These are phyloP conservation scores for Byasa hedistus DNA, from an alignment of 2,888 invertebrate genomes.

Conservation along the genomic window DNA sequence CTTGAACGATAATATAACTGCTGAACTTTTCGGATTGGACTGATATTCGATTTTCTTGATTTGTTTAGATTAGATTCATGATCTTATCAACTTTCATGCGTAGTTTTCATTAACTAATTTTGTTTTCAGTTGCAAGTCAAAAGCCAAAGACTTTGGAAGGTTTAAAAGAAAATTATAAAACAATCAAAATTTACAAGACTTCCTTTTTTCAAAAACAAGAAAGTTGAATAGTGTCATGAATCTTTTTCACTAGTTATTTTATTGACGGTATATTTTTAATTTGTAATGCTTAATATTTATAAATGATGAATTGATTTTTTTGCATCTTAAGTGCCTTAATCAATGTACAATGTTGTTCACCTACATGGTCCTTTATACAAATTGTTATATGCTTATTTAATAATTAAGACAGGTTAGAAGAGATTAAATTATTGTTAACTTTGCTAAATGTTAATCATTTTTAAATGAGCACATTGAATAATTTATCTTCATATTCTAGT, in stretches of 20 bases:
- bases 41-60: slow-evolving; percentile 60
- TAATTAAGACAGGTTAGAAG: slow-evolving; percentile 72
- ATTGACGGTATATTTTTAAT: slow-evolving; percentile 62
- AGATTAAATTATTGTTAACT: slow-evolving; percentile 80
- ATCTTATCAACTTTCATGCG: slow-evolving; percentile 61
- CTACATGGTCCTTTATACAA: slow-evolving; percentile 67
- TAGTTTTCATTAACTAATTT: slow-evolving; percentile 47
- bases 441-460: slow-evolving; percentile 68
- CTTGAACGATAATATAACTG: slow-evolving; percentile 37
- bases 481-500: slow-evolving; percentile 39
- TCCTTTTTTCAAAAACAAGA: slow-evolving; percentile 45
- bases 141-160: slow-evolving; percentile 72
- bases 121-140: slow-evolving; percentile 49
- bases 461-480: slow-evolving; percentile 38
- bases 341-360: slow-evolving; percentile 71
- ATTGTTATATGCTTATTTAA: slow-evolving; percentile 70
- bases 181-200: slow-evolving; percentile 57
- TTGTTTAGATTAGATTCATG: slow-evolving; percentile 57
- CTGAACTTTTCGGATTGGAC: slow-evolving; percentile 49
- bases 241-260: slow-evolving; percentile 49
- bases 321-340: slow-evolving; percentile 77
- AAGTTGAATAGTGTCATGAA: slow-evolving; percentile 36
- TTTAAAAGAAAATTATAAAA: slow-evolving; percentile 51
- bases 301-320: slow-evolving; percentile 58
- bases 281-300: slow-evolving; percentile 74